phyloP scores from a whole-genome alignment of 1,140 invertebrate species.

The Olivierus martensii region DNA sequence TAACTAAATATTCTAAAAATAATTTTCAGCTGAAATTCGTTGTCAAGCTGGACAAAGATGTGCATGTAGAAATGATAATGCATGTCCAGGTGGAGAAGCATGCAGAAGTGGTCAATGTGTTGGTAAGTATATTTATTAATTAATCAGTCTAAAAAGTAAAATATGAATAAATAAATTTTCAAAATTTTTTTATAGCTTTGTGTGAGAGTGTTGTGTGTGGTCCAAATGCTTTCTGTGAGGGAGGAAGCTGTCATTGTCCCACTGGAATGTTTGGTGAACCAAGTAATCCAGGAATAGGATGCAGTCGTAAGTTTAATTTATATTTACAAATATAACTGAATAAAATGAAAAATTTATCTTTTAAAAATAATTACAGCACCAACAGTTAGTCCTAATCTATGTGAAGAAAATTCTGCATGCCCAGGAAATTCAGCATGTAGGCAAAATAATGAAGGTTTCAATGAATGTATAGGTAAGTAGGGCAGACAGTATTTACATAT shows the following conservation, averaged over 20 bases:
- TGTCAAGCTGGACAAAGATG: conserved; percentile 14
- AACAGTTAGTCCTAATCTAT: conserved; percentile 3
- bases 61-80: conserved; percentile 9
- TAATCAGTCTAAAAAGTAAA: not conserved
- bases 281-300: conserved; percentile 29
- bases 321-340: too few relatives aligned
- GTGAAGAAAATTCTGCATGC: conserved; percentile 16
- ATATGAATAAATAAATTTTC: too few relatives aligned
- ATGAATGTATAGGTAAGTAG: conserved; percentile 15
- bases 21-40: not conserved
- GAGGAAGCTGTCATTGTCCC: conserved; percentile 65
- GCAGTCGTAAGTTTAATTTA: conserved; percentile 14
- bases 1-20: too few relatives aligned
- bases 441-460: conserved; percentile 8
- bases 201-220: conserved; percentile 42
- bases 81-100: conserved; percentile 12
- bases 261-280: conserved; percentile 70
- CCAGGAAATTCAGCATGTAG: conserved; percentile 10
- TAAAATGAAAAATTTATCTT: not conserved
- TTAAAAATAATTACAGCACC: conserved; percentile 7
- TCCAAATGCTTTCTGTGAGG: conserved; percentile 71
- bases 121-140: conserved; percentile 1
- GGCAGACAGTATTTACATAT: not conserved
- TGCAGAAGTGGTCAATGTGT: conserved; percentile 12
- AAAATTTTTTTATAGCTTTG: conserved; percentile 4